Base-by-base conservation (phyloP, 1,140 invertebrate genomes). In the Brachystomella parvula region DNA sequence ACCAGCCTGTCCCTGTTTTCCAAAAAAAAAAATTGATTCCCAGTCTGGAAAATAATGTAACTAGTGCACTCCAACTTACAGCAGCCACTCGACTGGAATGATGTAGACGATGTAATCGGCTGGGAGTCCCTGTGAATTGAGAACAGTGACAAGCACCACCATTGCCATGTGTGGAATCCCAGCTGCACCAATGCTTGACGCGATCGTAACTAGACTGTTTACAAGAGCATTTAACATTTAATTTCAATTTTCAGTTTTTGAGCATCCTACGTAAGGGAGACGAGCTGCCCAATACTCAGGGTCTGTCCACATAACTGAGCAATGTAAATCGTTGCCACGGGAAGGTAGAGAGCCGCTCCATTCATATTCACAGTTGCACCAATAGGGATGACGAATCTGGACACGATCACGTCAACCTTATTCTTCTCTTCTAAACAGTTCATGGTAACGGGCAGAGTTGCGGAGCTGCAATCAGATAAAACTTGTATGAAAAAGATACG, bases 321-420 rank as follows among this genome's bases (percentile, higher is more conserved):
- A 69, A 88, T 87, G 75, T 87, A 88, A 61, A 87, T 82, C 21
- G 84, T 83, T 0, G 84, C 86, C 1, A 87, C 82, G 21, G 81
- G 79, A 71, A 82, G 80, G 66, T 83, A 83, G 6, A 83, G 69
- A 3, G 83, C 83, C 39, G 82, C 83, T 19, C 82, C 82, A 65
- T 84, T 82, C 82, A 83, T 83, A 68, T 66, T 66, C 2, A 66
- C 29, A 30, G 56, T 82, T 9, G 49, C 29, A 39, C 28, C 85
- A 61, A 87, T 82, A 9, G 85, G 85, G 33, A 84, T 75, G 31
- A 86, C 82, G 74, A 87, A 86, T 60, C 83, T 77, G 24, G 83
- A 82, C 17, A 88, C 84, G 65, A 84, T 77, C 57, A 78, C 77
- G 75, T 87, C 83, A 39, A 88, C 79, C 29, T 80, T 76, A 61